Base-by-base conservation (phyloP, 2,888 invertebrate genomes). In the Arge pagana region DNA sequence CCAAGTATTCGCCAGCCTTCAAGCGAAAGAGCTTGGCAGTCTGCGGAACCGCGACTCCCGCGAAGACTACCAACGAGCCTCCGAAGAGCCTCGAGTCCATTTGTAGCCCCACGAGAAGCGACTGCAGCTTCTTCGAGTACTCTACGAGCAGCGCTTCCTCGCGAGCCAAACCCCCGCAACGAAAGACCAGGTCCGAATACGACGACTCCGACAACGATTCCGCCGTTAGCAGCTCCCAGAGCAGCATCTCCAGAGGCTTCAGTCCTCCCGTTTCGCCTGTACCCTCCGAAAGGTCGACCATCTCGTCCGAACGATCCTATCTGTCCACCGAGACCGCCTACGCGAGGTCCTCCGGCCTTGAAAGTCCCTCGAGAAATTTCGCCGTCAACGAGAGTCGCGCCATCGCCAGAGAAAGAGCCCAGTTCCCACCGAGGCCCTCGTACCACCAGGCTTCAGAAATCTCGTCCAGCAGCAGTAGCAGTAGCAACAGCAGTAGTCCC, bases 151-250 rank as follows among this genome's bases (percentile, higher is more conserved):
- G 72, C 48, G 68, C 71, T 19, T 73, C 74, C 0, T 70, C 76
- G 18, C 55, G 65, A 23, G 59, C 55, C 70, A 77, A 54, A 66
- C 76, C 56, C 13, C 52, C 45, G 4, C 63, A 62, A 24, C 59
- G 63, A 28, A 67, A 70, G 33, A 60, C 63, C n/a, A 56, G 60
- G 30, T 61, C 62, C 31, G 71, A 82, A 75, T 67, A 78, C 64
- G 84, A 87, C 60, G 90, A 90, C 62, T 89, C 89, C 65, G 93
- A 93, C 72, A 91, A 90, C 66, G 93, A 93, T 75, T 93, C 92
- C 21, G 92, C 92, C 3, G 89, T 93, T 72, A 92, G 92, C 40
- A 89, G 89, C 61, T 86, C 90, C 48, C 91, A 90, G 36, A 88
- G 88, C 71, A 86, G 86, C 70, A 83, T 88, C 60, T 89, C 89